These are phyloP conservation scores for Helicoverpa assulta DNA, from an alignment of 2,888 invertebrate genomes.

Conservation along the genomic window DNA sequence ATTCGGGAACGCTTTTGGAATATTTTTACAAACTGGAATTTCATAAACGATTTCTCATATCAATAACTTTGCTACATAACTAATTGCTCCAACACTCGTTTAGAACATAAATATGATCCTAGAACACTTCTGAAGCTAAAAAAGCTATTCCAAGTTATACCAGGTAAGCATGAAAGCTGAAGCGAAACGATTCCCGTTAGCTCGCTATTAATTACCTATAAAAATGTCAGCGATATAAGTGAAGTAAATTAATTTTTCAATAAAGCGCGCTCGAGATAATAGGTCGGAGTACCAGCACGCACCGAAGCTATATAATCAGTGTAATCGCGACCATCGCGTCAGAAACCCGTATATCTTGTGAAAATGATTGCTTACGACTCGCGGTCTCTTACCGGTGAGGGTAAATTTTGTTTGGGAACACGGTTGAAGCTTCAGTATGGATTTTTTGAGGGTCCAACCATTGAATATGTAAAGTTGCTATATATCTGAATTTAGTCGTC, in stretches of 20 bases:
- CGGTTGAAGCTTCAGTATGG: not conserved
- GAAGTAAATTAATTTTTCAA: slow-evolving; percentile 58
- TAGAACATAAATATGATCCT: not conserved
- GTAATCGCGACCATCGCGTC: slow-evolving; percentile 65
- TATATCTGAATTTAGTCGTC: not conserved
- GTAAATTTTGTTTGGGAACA: slow-evolving; percentile 22
- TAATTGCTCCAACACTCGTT: too few relatives aligned
- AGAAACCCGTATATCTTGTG: slow-evolving; percentile 63
- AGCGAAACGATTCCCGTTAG: slow-evolving; percentile 30
- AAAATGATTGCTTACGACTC: slow-evolving; percentile 51
- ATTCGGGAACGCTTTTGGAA: not conserved
- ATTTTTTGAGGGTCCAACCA: not conserved
- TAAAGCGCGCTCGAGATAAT: slow-evolving; percentile 48
- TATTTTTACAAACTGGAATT: not conserved
- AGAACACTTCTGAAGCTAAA: not conserved
- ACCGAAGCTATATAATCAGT: slow-evolving; percentile 60
- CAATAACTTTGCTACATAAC: not conserved
- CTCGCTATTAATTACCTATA: slow-evolving; percentile 38
- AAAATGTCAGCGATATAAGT: slow-evolving; percentile 53
- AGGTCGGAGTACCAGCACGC: slow-evolving; percentile 42
- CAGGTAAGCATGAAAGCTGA: slow-evolving; percentile 23
- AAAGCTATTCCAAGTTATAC: slow-evolving; percentile 10
- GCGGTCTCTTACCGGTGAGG: slow-evolving; percentile 29
- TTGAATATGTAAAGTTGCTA: not conserved
- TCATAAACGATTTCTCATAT: not conserved